These are phyloP conservation scores for Drosophila algonquin DNA, from an alignment of 2,888 invertebrate species.

Conservation along the genomic window DNA sequence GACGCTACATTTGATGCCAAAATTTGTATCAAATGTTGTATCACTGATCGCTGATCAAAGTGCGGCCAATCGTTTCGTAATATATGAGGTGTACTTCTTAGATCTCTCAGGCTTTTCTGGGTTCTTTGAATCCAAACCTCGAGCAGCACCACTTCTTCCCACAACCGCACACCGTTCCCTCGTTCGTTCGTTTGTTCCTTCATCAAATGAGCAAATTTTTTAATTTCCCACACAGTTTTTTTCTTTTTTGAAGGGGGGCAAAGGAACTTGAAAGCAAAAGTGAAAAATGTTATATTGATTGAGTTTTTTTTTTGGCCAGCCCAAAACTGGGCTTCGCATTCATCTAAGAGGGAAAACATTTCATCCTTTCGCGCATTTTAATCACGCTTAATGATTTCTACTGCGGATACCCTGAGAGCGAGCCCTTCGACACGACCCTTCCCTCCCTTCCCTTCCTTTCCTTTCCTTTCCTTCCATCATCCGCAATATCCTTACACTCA, in stretches of 20 bases:
- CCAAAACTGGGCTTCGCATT: slow-evolving; percentile 13
- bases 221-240: slow-evolving; percentile 49
- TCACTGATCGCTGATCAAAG: too few species aligned
- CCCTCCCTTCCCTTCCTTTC: background rate
- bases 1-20: too few species aligned
- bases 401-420: slow-evolving; percentile 25
- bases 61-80: too few species aligned
- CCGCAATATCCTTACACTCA: background rate
- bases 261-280: slow-evolving; percentile 32
- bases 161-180: background rate
- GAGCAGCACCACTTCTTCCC: slow-evolving; percentile 1
- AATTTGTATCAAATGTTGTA: too few species aligned
- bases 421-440: slow-evolving; percentile 27
- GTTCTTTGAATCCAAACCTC: slow-evolving; percentile 4
- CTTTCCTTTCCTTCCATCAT: slow-evolving; percentile 4
- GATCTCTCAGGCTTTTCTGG: slow-evolving; percentile 9
- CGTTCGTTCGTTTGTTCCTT: slow-evolving; percentile 14
- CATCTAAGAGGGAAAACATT: slow-evolving; percentile 53
- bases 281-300: slow-evolving; percentile 51
- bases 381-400: slow-evolving; percentile 68
- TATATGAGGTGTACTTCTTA: background rate
- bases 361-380: slow-evolving; percentile 72
- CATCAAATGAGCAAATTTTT: slow-evolving; percentile 39
- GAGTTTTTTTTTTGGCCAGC: slow-evolving; percentile 17
- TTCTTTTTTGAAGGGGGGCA: background rate